Evolutionary conservation across 2,113 vertebrate species (phyloP).

Genomic region (Atherinomorus stipes): DNA sequence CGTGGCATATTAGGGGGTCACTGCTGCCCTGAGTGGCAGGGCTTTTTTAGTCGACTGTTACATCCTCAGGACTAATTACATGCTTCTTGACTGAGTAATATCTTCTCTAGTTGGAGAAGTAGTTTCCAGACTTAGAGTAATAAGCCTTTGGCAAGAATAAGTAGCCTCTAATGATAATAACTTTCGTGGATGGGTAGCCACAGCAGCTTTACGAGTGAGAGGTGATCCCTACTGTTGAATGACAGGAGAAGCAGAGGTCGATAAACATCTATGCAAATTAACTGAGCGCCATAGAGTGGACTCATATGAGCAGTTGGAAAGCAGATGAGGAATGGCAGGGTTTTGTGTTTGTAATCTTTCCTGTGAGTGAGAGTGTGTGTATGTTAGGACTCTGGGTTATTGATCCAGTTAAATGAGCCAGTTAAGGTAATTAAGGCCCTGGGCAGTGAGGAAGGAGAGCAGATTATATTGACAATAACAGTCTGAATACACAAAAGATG

Average conservation of each 20-base stretch:
- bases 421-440: conserved; percentile 77
- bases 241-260: background rate
- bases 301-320: conserved; percentile 22
- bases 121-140: background rate
- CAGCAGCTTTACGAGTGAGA: conserved; percentile 3
- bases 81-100: conserved; percentile 27
- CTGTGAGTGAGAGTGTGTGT: conserved; percentile 13
- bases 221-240: conserved; percentile 1
- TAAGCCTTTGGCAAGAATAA: conserved; percentile 13
- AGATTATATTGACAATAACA: conserved; percentile 73
- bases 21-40: conserved; percentile 3
- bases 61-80: conserved; percentile 11
- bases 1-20: background rate
- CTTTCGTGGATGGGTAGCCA: background rate
- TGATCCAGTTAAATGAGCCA: conserved; percentile 78
- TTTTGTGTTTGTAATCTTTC: conserved; percentile 13
- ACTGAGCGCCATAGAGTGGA: conserved; percentile 5
- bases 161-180: conserved; percentile 6
- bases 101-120: conserved; percentile 20
- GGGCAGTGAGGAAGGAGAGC: conserved; percentile 49
- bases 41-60: background rate
- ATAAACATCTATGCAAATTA: conserved; percentile 10
- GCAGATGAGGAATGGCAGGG: conserved; percentile 12
- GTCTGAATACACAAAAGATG: conserved; percentile 61
- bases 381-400: conserved; percentile 46